These are phyloP conservation scores for Cephus nigrinus DNA, from an alignment of 2,888 invertebrate species.

Conservation along the genomic window DNA sequence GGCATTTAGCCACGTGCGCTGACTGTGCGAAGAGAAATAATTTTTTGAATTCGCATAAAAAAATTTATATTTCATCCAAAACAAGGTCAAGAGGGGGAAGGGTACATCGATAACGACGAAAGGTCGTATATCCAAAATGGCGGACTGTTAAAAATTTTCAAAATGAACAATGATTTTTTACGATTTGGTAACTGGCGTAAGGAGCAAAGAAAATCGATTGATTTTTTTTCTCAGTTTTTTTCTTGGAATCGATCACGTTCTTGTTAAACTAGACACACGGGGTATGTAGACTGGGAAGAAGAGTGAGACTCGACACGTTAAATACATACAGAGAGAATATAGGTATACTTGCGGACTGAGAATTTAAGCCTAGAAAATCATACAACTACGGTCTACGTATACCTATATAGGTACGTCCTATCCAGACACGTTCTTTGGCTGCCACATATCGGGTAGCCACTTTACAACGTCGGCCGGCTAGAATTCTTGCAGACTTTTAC, in stretches of 20 bases:
- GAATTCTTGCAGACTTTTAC: slow-evolving; percentile 1
- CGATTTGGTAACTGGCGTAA: too few relatives aligned
- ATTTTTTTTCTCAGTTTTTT: not conserved
- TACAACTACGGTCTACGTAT: not conserved
- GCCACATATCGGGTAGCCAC: not conserved
- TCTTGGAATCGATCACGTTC: not conserved
- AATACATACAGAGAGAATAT: not conserved
- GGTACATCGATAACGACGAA: too few relatives aligned
- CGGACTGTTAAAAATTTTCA: too few relatives aligned
- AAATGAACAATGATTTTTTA: too few relatives aligned
- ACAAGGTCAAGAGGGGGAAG: too few relatives aligned
- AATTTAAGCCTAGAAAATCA: not conserved
- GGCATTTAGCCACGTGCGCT: too few relatives aligned
- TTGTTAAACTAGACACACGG: not conserved
- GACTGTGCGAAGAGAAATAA: not conserved
- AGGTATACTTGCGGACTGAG: not conserved
- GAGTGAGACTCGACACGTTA: not conserved
- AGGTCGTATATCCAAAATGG: too few relatives aligned
- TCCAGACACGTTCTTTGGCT: not conserved
- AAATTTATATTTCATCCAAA: not conserved
- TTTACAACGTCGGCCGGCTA: not conserved
- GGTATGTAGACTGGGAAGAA: not conserved
- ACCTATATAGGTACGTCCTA: not conserved
- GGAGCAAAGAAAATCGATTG: too few relatives aligned
- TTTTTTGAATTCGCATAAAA: not conserved